Percentiles rank a stretch among this genome's conserved stretches.
phyloP scores from a whole-genome alignment of 2,113 vertebrate genomes.

The Motacilla tschutschensis region DNA sequence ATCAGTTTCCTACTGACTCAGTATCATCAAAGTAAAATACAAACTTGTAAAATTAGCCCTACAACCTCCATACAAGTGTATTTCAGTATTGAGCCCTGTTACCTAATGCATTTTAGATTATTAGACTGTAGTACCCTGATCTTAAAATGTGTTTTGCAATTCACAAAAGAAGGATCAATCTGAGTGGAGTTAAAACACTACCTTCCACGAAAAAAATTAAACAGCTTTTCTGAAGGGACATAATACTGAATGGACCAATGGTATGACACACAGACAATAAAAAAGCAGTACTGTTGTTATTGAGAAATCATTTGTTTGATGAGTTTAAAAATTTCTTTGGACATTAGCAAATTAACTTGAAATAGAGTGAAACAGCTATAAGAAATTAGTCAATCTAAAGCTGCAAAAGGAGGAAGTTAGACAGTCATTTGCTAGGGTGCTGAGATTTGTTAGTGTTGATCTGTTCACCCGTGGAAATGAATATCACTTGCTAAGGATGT shows the following conservation, averaged over 20 bases:
- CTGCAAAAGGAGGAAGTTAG: not conserved
- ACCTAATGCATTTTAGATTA: not conserved
- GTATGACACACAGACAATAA: not conserved
- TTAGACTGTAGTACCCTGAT: not conserved
- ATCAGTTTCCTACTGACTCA: not conserved
- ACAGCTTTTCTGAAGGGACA: not conserved
- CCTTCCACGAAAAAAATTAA: not conserved
- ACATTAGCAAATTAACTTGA: not conserved
- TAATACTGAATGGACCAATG: accelerated
- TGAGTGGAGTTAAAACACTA: not conserved
- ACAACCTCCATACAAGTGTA: not conserved
- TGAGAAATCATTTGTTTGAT: not conserved
- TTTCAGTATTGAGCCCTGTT: not conserved
- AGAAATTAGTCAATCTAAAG: not conserved
- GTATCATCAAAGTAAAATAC: not conserved
- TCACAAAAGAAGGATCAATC: not conserved
- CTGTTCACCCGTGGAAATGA: not conserved
- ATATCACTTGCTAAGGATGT: not conserved
- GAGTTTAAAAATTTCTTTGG: not conserved
- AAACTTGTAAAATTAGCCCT: not conserved
- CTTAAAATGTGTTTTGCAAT: not conserved
- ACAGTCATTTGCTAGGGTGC: not conserved
- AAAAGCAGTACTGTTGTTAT: not conserved
- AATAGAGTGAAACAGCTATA: not conserved
- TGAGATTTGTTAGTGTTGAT: not conserved